Evolutionary conservation across 2,888 invertebrate species (phyloP).

Genomic region (Punctoribates punctum): DNA sequence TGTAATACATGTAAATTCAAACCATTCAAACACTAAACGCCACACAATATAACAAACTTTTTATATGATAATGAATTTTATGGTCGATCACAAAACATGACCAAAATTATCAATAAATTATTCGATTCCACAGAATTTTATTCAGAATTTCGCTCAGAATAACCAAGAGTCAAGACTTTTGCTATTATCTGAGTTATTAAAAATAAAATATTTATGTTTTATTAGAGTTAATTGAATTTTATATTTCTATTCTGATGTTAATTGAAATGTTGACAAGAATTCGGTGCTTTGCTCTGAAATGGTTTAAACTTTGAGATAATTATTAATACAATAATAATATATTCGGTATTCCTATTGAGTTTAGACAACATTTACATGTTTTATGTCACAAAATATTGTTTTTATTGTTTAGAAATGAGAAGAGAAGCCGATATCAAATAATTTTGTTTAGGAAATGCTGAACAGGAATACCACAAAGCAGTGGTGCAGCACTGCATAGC

Average conservation of each 20-base stretch:
- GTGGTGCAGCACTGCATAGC: not conserved
- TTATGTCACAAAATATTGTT: too few species aligned
- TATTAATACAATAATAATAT: conserved; percentile 14
- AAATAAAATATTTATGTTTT: too few species aligned
- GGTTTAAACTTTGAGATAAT: not conserved
- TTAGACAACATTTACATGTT: not conserved
- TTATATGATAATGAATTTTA: conserved; percentile 19
- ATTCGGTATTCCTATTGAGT: not conserved
- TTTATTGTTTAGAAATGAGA: too few species aligned
- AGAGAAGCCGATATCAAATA: not conserved
- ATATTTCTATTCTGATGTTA: not conserved
- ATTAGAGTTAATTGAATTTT: not conserved
- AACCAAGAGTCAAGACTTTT: too few species aligned
- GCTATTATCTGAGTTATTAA: too few species aligned
- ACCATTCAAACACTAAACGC: conserved; percentile 2
- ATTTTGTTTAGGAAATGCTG: not conserved
- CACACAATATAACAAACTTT: not conserved
- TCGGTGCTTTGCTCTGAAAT: not conserved
- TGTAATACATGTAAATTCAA: conserved; percentile 3
- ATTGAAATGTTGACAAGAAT: not conserved
- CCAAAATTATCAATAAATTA: not conserved
- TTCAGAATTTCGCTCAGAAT: too few species aligned
- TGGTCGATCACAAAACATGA: conserved; percentile 10
- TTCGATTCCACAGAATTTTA: not conserved
- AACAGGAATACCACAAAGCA: conserved; percentile 1